Conservation (phyloP, 2,113 vertebrate genomes). For the Potamarius usumacintae region DNA sequence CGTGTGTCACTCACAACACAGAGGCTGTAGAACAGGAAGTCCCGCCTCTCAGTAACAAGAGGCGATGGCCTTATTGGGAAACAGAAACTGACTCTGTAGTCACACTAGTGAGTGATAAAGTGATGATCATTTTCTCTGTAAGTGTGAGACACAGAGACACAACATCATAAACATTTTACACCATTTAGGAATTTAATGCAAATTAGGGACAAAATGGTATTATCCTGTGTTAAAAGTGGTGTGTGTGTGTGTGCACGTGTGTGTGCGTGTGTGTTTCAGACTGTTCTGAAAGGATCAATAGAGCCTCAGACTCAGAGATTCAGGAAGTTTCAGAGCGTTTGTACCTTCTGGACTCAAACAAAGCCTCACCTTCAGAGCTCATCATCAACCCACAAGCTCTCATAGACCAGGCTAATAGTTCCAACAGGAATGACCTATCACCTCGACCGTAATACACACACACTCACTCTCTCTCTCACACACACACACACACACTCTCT, state of each 20-base stretch:
- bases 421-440: constrained; percentile 69
- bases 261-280: constrained; percentile 16
- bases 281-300: not conserved
- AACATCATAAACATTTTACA: not conserved
- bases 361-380: constrained; percentile 74
- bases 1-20: too few species aligned
- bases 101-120: too few species aligned
- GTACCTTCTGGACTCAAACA: constrained; percentile 80
- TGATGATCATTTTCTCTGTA: not conserved
- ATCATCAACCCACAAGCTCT: constrained; percentile 77
- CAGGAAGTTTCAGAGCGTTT: constrained; percentile 81
- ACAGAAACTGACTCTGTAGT: too few species aligned
- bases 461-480: not conserved
- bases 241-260: constrained; percentile 19
- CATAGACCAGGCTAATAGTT: constrained; percentile 65
- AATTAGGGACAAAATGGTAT: not conserved
- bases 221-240: not conserved
- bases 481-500: not conserved
- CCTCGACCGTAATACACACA: constrained; percentile 74
- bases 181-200: too few species aligned
- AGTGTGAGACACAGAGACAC: not conserved
- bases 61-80: too few species aligned
- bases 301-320: constrained; percentile 76
- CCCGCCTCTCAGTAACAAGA: too few species aligned
- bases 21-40: too few species aligned